phyloP scores from a whole-genome alignment of 2,888 invertebrate genomes.

The Magallana nippona region DNA sequence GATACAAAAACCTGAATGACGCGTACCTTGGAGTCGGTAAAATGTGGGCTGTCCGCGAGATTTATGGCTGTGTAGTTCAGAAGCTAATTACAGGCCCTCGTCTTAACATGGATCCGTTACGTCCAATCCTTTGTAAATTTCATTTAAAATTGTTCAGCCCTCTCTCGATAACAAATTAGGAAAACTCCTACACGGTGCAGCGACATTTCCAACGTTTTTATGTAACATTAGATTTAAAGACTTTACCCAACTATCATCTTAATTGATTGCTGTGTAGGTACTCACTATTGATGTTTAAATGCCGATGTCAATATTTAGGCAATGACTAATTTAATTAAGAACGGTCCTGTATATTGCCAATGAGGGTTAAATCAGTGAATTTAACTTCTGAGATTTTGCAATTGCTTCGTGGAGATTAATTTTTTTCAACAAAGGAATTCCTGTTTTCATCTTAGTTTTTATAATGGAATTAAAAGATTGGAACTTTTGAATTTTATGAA shows the following conservation, averaged over 20 bases:
- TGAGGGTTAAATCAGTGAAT: background rate
- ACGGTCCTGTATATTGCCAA: background rate
- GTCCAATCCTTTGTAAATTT: conserved; percentile 23
- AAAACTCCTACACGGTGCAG: conserved; percentile 6
- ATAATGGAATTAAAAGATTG: background rate
- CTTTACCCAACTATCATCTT: background rate
- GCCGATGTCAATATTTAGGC: background rate
- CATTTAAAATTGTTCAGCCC: conserved; percentile 26
- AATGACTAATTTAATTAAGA: conserved; percentile 8
- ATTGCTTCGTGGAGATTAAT: background rate
- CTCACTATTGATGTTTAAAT: background rate
- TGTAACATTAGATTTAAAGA: conserved; percentile 1
- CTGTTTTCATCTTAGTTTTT: background rate
- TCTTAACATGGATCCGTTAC: conserved; percentile 26
- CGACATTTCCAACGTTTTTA: background rate
- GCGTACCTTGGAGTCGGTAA: conserved; percentile 1
- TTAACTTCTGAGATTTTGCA: background rate
- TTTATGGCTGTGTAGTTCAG: conserved; percentile 25
- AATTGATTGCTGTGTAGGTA: background rate
- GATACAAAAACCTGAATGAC: conserved; percentile 21
- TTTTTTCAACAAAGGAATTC: conserved; percentile 2
- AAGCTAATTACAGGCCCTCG: conserved; percentile 21
- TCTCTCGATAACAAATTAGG: conserved; percentile 33
- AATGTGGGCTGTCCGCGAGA: conserved; percentile 27
- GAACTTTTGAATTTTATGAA: background rate